Evolutionary conservation across 2,888 invertebrate genomes (phyloP), one percentile per base, ranked within the genome.

Genomic region (Pteria penguin): DNA sequence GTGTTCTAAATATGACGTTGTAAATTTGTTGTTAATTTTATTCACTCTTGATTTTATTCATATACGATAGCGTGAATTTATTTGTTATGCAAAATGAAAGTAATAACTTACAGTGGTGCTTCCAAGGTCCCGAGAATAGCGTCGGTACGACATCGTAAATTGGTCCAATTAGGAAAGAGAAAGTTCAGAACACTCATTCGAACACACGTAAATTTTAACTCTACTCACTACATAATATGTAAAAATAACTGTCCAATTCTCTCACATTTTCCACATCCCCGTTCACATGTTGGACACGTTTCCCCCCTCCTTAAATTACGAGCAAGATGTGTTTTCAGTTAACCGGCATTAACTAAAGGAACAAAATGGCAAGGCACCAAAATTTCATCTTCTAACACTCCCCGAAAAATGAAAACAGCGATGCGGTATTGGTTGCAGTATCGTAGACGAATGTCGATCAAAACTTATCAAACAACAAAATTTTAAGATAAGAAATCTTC

Each of bases 91-190:
- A n/a, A n/a, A n/a, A n/a, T n/a, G n/a, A n/a, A n/a, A n/a, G n/a
- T n/a, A n/a, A n/a, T n/a, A n/a, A n/a, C n/a, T n/a, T n/a, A n/a
- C n/a, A n/a, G n/a, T n/a, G n/a, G n/a, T 57, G 57, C 72, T 72
- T 55, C 65, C 72, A 36, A 72, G 57, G 65, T 72, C 72, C 65
- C 72, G 55, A 57, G 72, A 72, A 58, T 72, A 72, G 18, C 72
- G 72, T 27, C 72, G 32, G 45, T 68, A 68, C 18, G 68, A 68
- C 68, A 68, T 68, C 33, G 33, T 68, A 57, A 57, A 68, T 68
- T 68, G 68, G 68, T 68, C 68, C 68, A 68, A 55, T 18, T 8
- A n/a, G 18, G 45, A 45, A 18, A 14, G 8, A 8, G 45, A 45
- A 18, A 14, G 45, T 45, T 18, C 8, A 8, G 45, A 45, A 14